These are phyloP conservation scores for Halocynthia roretzi DNA, from an alignment of 23 tunicate species.

Conservation along the genomic window DNA sequence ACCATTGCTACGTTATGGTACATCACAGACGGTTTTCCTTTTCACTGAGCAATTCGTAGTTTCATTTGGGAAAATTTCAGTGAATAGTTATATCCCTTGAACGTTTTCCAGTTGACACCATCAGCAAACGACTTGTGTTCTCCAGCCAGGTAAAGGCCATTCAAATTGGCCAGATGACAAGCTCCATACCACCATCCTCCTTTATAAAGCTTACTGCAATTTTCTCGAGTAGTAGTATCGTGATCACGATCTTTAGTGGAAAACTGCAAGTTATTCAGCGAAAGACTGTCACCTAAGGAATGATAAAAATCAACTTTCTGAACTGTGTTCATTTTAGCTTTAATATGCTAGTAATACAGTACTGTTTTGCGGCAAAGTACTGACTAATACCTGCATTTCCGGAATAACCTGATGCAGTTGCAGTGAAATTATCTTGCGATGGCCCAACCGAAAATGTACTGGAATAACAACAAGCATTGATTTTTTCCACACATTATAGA, in stretches of 20 bases:
- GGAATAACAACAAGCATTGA: neutral
- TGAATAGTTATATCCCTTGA: constrained; percentile 6
- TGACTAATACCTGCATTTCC: constrained; percentile 43
- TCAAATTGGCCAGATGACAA: neutral
- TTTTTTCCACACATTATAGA: neutral
- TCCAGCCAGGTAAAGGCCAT: constrained; percentile 1
- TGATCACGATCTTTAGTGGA: constrained; percentile 11
- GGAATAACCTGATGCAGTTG: constrained; percentile 20
- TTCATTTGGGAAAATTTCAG: constrained; percentile 14
- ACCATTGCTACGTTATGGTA: too few species aligned
- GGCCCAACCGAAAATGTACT: constrained; percentile 27
- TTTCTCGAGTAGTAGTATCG: neutral
- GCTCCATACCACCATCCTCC: constrained; percentile 6
- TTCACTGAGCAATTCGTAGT: neutral
- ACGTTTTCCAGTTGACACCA: constrained; percentile 5
- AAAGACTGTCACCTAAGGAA: constrained; percentile 3
- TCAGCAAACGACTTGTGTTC: neutral
- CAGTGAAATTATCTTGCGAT: constrained; percentile 6
- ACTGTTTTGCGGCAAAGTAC: constrained; percentile 32
- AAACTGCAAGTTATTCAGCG: constrained; percentile 3
- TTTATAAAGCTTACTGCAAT: constrained; percentile 4
- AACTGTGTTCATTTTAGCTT: neutral
- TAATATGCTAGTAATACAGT: neutral
- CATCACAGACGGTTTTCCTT: too few species aligned
- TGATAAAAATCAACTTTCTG: neutral